Evolutionary conservation across 1,140 invertebrate genomes (phyloP), one percentile per base, ranked within the genome.

Genomic region (Drosophila saltans): DNA sequence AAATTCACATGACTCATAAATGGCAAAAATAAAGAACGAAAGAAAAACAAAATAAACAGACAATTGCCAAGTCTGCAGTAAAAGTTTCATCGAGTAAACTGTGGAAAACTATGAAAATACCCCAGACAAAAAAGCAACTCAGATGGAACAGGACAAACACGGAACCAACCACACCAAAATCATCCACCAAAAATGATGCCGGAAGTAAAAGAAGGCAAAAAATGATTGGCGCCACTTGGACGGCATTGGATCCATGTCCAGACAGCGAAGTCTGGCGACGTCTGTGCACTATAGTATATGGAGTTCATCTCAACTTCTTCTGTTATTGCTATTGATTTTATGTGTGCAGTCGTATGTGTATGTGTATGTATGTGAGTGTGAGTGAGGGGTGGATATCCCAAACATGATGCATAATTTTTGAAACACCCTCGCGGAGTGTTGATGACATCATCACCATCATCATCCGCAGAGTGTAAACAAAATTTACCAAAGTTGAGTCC

Each of bases 251-350:
- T 59, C 36, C 57, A 39, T 52, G 74, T 65, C 66, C 73, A 67
- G 64, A 41, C 56, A 73, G 60, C 24, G 45, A 45, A 57, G 62
- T 62, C 16, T 55, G 58, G 45, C 59, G 62, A 16, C 43, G 69
- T 77, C 74, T 76, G 66, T 40, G 24, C 24, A 30, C 55, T 57
- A 68, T 6, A 36, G 4, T 36, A 36, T 36, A 36, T 36, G 33
- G 69, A 66, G 57, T 21, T 16, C 28, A 40, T 58, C 74, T 26
- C 66, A 62, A 60, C 64, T 66, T 61, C 33, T 36, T 71, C 69
- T 62, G 73, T 74, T 77, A 77, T 69, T 74, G 71, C 66, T 74
- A 77, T 77, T 77, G 75, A 77, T 77, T 77, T 52, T 59, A 56
- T 60, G 11, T 39, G 28, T 52, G 21, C 33, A 36, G 6, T 36